Evolutionary conservation across 1,140 invertebrate genomes (phyloP), one percentile per base, ranked within the genome.

Genomic region (Cataglyphis hispanica): DNA sequence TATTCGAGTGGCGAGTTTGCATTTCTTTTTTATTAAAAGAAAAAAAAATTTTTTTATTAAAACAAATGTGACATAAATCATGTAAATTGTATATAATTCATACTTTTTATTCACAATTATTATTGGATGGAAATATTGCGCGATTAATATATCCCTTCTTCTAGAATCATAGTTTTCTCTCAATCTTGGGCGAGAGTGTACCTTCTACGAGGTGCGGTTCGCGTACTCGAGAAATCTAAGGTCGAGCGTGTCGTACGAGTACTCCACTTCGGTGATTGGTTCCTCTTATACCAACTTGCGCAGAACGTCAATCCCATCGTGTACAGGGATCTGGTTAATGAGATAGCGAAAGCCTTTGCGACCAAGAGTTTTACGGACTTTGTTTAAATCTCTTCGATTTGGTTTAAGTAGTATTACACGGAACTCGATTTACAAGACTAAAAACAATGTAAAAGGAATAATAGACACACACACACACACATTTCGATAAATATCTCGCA

Each of bases 201-300:
- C 85, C 93, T 97, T 80, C 93, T 97, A 27, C 95, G 95, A 84
- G 95, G 96, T 7, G 95, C 96, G 76, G 92, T 95, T 34, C 92
- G 96, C 85, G 84, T 87, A 16, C 64, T 93, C 61, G 75, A 86
- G 25, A 87, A 78, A 75, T 85, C 87, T 76, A 89, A 91, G 72
- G 89, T 89, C n/a, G 87, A 89, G 56, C 86, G 70, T 80, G 80
- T 91, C 58, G 90, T 91, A n/a, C 83, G 64, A 64, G 72, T 40
- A 64, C 89, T 93, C 72, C 78, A 88, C 87, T 94, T 94, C 50
- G 93, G 95, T 58, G 95, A 95, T 86, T 95, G 95, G 94, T 95
- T 95, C 74, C 70, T 95, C 7, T 83, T 95, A 27, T 89, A 94
- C 76, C 91, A 94, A 78, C 84, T 95, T 4, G 89, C 91, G 11